These are phyloP conservation scores for Rhingia rostrata DNA, from an alignment of 2,888 invertebrate genomes.

Conservation along the genomic window DNA sequence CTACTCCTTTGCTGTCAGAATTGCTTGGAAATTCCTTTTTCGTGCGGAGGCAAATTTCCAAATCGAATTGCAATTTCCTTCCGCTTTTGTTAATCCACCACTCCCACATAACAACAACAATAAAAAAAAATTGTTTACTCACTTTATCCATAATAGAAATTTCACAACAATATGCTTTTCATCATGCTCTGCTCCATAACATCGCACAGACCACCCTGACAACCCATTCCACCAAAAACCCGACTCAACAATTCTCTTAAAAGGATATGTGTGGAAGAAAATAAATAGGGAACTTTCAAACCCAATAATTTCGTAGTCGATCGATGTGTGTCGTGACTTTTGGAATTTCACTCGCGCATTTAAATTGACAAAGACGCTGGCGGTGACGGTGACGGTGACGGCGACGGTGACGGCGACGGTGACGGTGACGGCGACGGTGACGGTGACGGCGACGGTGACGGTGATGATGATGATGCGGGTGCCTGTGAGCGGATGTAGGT, in stretches of 20 bases:
- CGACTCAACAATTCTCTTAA: neutral
- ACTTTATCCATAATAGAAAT: slow-evolving; percentile 45
- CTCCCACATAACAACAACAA: slow-evolving; percentile 22
- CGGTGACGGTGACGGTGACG: neutral
- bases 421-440: neutral
- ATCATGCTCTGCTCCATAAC: slow-evolving; percentile 1
- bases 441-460: neutral
- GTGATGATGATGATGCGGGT: no score
- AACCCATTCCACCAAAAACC: neutral
- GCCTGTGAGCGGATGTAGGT: no score
- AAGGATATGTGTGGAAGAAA: neutral
- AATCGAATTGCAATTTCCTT: slow-evolving; percentile 60
- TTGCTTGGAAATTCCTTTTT: slow-evolving; percentile 23
- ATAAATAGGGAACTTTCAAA: slow-evolving; percentile 28
- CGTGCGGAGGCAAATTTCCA: slow-evolving; percentile 18
- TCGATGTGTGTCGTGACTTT: slow-evolving; percentile 57
- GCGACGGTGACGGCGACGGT: neutral
- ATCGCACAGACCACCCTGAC: neutral
- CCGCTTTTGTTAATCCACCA: slow-evolving; percentile 52
- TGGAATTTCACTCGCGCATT: slow-evolving; percentile 46
- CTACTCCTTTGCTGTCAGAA: neutral
- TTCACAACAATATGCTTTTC: slow-evolving; percentile 46
- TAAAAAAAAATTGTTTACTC: slow-evolving; percentile 54
- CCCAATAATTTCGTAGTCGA: slow-evolving; percentile 37
- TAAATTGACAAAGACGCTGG: slow-evolving; percentile 16